Base-by-base conservation (phyloP, 2,113 vertebrate species). In the Agelaius phoeniceus region DNA sequence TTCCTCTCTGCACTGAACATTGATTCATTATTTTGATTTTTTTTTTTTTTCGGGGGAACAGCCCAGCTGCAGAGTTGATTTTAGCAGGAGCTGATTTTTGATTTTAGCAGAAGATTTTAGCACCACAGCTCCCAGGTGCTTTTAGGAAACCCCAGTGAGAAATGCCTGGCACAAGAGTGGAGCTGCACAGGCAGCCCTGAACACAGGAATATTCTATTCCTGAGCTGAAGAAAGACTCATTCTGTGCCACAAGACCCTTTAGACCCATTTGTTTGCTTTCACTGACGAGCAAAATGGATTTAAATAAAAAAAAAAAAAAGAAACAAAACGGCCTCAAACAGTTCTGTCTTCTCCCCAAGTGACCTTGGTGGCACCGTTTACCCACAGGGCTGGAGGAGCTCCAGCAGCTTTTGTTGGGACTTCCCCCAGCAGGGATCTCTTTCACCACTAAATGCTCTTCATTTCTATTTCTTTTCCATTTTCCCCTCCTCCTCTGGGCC, bases 361-460 rank as follows among this genome's bases (percentile, higher is more conserved):
- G 82, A 87, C 85, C 92, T 52, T 13, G 30, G 87, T 21, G 54
- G 49, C 77, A 77, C 73, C 43, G 11, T 69, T 76, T 30, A 55
- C 77, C 82, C 84, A 15, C 78, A 55, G 58, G 49, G 71, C 82
- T 93, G 95, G 94, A 76, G 8, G 3, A 19, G n/a, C 2, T 93
- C 94, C 96, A 87, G 71, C 27, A 59, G 71, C n/a, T 68, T 91
- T 90, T 91, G 75, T 68, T 30, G 75, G 79, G 82, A 92, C 85
- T 95, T 94, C 92, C 93, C 76, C 48, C 74, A 66, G 94, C 93
- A 67, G 78, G 48, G 78, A 76, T 49, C 66, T 87, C 89, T 87
- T 68, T 48, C 88, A 88, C 55, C 86, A 46, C 79, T 90, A 81
- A 93, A 92, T 9, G 43, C 82, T 93, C 85, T 87, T 88, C 88